A percentile compares a stretch with the other conserved stretches of the same genome.
Evolutionary conservation across 2,113 vertebrate species (phyloP).

Genomic region (Thymallus thymallus): DNA sequence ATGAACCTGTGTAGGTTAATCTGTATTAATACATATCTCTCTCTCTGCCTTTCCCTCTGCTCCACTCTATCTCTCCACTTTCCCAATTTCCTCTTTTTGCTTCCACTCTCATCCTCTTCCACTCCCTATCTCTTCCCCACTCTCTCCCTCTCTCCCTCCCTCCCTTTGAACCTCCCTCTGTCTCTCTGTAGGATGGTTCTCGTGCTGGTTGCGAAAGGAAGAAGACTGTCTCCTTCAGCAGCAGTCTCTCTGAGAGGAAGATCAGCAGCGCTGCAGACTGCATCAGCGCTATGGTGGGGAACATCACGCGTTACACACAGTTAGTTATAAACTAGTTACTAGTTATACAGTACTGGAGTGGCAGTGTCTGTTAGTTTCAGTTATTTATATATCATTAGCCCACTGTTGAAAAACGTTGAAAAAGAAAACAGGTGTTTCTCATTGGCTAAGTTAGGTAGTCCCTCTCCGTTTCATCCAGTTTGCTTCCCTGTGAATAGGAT

Average conservation of each 20-base stretch:
- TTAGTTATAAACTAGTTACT: neutral
- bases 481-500: too few species aligned
- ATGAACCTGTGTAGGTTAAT: slow-evolving; percentile 11
- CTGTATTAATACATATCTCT: neutral
- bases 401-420: too few species aligned
- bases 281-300: slow-evolving; percentile 86
- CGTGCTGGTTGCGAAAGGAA: slow-evolving; percentile 88
- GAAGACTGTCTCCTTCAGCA: slow-evolving; percentile 93
- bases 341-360: neutral
- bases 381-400: too few species aligned
- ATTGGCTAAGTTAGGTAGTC: too few species aligned
- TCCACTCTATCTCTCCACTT: neutral
- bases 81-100: neutral
- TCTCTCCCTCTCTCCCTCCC: neutral
- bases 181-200: slow-evolving; percentile 81
- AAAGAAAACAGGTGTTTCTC: too few species aligned
- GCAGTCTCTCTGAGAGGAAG: slow-evolving; percentile 91
- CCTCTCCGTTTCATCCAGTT: too few species aligned
- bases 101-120: too few species aligned
- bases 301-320: neutral
- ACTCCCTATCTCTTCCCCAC: too few species aligned
- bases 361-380: too few species aligned
- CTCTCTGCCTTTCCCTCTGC: too few species aligned
- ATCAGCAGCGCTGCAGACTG: slow-evolving; percentile 92
- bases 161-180: neutral